Percentiles rank a stretch among this genome's conserved stretches.
Evolutionary conservation across 2,113 vertebrate species (phyloP).

Genomic region (Eurypyga helias): DNA sequence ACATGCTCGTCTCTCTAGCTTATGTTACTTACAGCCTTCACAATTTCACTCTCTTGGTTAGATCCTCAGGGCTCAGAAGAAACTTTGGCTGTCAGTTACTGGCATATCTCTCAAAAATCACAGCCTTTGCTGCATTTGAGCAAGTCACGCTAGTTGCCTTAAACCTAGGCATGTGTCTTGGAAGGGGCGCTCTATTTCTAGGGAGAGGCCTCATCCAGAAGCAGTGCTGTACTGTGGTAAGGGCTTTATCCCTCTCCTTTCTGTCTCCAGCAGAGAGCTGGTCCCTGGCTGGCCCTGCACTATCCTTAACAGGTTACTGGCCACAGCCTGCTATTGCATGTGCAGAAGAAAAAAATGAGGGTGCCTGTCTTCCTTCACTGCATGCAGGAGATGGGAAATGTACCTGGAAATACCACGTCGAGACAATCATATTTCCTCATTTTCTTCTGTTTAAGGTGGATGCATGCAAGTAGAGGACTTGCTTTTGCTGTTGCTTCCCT

Average conservation of each 20-base stretch:
- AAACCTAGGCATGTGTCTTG: neutral
- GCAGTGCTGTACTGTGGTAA: neutral
- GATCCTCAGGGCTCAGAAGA: neutral
- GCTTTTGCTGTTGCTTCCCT: neutral
- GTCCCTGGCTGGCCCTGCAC: neutral
- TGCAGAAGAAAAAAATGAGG: neutral
- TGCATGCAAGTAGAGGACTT: neutral
- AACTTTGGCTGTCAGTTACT: neutral
- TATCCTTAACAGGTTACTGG: neutral
- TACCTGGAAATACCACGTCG: neutral
- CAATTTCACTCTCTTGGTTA: neutral
- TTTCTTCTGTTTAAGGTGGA: neutral
- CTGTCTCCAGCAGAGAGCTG: neutral
- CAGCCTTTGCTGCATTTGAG: neutral
- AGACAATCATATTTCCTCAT: neutral
- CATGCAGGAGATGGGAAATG: neutral
- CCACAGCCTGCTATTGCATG: neutral
- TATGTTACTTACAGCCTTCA: neutral
- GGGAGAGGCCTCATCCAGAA: neutral
- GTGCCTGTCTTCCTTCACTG: neutral
- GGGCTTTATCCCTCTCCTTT: neutral
- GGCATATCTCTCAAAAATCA: neutral
- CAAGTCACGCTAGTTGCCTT: neutral
- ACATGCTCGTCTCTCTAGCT: neutral
- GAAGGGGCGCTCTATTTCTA: neutral